Percentiles rank a stretch among this genome's conserved stretches.
Conservation (phyloP, 2,797 vertebrate genomes). For the Platyrinchus mystaceus region DNA sequence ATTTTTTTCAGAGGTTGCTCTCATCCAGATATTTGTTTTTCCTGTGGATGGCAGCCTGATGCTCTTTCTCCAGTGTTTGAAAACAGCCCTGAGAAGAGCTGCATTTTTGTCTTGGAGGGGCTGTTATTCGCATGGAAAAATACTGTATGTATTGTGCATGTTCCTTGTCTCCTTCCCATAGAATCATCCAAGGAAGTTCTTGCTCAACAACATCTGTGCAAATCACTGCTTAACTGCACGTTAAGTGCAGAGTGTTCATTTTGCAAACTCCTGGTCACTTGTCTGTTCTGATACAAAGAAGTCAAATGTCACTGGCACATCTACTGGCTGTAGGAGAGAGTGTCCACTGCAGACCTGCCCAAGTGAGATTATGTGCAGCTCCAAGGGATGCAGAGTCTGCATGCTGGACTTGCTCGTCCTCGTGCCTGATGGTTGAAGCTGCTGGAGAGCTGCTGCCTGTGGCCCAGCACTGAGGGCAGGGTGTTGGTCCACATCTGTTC, state of each 20-base stretch:
- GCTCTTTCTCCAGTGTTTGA: background rate
- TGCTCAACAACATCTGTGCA: background rate
- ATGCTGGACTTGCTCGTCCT: background rate
- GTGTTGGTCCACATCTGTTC: background rate
- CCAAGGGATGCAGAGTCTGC: background rate
- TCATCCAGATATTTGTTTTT: conserved; percentile 26
- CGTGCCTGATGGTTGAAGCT: background rate
- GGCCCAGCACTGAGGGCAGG: accelerated
- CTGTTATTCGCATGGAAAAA: background rate
- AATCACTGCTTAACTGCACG: background rate
- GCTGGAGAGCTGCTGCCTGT: background rate
- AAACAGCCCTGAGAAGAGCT: background rate
- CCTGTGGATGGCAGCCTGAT: background rate
- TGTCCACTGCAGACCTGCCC: background rate
- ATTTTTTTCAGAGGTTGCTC: background rate
- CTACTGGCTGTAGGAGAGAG: background rate
- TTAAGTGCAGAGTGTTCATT: background rate
- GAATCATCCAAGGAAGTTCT: background rate
- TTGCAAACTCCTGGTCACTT: background rate
- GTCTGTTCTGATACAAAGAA: background rate
- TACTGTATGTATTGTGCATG: background rate
- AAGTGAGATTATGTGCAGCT: background rate
- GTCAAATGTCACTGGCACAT: background rate
- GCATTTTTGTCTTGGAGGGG: background rate
- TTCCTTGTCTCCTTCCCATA: background rate